Conservation (phyloP, 2,797 vertebrate genomes). For the Brachyalestes nurse region DNA sequence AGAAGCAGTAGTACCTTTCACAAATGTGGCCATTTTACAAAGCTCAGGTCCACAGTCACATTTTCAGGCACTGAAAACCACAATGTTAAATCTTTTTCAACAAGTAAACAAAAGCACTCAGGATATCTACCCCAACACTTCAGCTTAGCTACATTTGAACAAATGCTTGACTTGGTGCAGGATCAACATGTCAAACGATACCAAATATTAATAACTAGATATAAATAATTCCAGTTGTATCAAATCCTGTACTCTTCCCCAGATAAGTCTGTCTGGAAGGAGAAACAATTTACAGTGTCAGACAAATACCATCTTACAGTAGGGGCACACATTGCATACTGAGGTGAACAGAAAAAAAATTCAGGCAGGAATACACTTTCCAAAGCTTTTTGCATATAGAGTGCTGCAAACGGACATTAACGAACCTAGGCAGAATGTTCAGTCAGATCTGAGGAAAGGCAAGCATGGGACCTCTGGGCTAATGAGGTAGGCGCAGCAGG, state of each 20-base stretch:
- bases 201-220: constrained; percentile 30
- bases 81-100: constrained; percentile 42
- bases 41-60: constrained; percentile 56
- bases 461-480: constrained; percentile 55
- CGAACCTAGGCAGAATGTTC: not conserved
- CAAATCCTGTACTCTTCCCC: constrained; percentile 5
- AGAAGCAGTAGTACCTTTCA: constrained; percentile 43
- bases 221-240: constrained; percentile 38
- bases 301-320: constrained; percentile 27
- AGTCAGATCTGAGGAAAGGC: constrained; percentile 47
- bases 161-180: constrained; percentile 5
- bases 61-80: constrained; percentile 55
- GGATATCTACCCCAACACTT: constrained; percentile 1
- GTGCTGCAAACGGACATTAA: constrained; percentile 17
- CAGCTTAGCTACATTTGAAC: constrained; percentile 10
- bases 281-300: constrained; percentile 26
- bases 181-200: constrained; percentile 5
- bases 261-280: constrained; percentile 6
- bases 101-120: constrained; percentile 50
- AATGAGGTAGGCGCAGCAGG: constrained; percentile 67
- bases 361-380: constrained; percentile 29
- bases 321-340: constrained; percentile 40
- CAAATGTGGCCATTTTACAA: constrained; percentile 38
- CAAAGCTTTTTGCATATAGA: constrained; percentile 36
- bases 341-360: constrained; percentile 32